These are phyloP conservation scores for Scylla paramamosain DNA, from an alignment of 1,140 invertebrate species.

Conservation along the genomic window DNA sequence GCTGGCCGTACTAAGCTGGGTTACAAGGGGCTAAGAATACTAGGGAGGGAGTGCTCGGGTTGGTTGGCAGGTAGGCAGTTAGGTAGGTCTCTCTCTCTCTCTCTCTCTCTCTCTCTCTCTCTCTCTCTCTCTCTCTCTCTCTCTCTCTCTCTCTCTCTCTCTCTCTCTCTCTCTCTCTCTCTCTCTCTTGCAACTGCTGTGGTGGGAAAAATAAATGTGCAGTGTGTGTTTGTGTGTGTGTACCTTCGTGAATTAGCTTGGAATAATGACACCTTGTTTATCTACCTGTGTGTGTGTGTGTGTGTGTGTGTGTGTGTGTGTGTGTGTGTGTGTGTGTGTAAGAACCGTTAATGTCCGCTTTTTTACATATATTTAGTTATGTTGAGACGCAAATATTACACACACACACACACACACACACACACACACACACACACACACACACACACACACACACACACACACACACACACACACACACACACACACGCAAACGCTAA, in stretches of 20 bases:
- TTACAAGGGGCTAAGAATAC: not conserved
- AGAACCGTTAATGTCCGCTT: no score
- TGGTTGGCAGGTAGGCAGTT: not conserved
- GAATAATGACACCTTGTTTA: conserved; percentile 23
- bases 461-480: conserved; percentile 11
- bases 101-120: no score
- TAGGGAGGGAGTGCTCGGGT: not conserved
- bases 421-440: conserved; percentile 6
- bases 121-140: no score
- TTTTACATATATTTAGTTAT: no score
- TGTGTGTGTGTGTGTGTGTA: no score
- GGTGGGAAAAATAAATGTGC: not conserved
- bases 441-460: not conserved
- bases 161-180: conserved; percentile 20
- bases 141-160: not conserved
- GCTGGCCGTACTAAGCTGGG: conserved; percentile 17
- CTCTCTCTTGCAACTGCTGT: not conserved
- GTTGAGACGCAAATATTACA: not conserved
- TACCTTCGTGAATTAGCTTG: not conserved
- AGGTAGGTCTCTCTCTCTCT: no score
- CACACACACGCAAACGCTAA: not conserved
- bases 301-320: not conserved
- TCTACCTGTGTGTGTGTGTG: not conserved
- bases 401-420: conserved; percentile 12
- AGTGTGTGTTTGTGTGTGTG: not conserved